Conservation (phyloP, 2,797 vertebrate species). For the Salarias fasciatus region DNA sequence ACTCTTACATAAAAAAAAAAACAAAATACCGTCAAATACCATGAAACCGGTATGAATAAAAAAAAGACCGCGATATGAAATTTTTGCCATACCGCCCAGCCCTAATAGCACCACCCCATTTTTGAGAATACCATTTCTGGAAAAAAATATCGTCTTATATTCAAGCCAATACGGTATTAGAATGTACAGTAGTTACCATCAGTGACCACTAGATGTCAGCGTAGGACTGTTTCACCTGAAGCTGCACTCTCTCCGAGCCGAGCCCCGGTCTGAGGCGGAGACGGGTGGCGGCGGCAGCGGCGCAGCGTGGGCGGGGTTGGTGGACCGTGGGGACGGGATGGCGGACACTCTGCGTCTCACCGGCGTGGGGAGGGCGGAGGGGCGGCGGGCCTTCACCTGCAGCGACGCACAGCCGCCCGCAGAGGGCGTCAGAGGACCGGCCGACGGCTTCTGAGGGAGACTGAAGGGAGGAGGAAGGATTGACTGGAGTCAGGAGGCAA, state of each 20-base stretch:
- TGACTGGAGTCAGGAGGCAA: too few relatives aligned
- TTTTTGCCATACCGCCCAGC: too few relatives aligned
- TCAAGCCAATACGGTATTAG: too few relatives aligned
- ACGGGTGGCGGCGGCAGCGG: slow-evolving; percentile 3
- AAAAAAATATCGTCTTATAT: too few relatives aligned
- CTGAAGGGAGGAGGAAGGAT: slow-evolving; percentile 41
- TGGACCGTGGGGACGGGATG: slow-evolving; percentile 80
- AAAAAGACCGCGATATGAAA: too few relatives aligned
- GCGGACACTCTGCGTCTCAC: slow-evolving; percentile 71
- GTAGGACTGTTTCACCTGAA: slow-evolving; percentile 72
- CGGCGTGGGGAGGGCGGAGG: slow-evolving; percentile 86
- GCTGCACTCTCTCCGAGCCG: slow-evolving; percentile 35
- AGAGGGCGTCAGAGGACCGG: slow-evolving; percentile 60
- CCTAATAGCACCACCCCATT: too few relatives aligned
- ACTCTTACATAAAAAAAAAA: too few relatives aligned
- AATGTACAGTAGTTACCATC: too few relatives aligned
- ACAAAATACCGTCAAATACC: too few relatives aligned
- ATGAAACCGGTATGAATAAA: too few relatives aligned
- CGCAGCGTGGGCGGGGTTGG: slow-evolving; percentile 45
- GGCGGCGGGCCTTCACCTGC: slow-evolving; percentile 71
- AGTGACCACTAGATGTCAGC: too few relatives aligned
- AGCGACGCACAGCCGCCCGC: slow-evolving; percentile 27
- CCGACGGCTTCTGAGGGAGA: slow-evolving; percentile 55
- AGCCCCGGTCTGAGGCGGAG: slow-evolving; percentile 17
- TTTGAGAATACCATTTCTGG: too few relatives aligned